Conservation (phyloP, 2,888 invertebrate species). For the Caenorhabditis wallacei region DNA sequence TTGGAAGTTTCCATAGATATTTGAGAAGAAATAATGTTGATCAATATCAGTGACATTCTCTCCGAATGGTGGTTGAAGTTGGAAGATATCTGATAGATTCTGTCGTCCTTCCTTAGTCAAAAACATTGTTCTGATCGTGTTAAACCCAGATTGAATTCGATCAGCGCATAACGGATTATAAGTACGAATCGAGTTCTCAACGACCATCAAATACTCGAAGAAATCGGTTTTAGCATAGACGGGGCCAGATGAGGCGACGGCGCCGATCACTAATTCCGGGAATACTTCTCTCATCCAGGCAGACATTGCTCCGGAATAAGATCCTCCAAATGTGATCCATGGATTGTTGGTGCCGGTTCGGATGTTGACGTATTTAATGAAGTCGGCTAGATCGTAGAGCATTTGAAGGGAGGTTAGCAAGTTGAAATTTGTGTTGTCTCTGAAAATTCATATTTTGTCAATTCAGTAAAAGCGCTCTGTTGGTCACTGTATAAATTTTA, state of each 20-base stretch:
- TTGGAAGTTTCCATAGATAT: slow-evolving; percentile 91
- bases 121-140: slow-evolving; percentile 52
- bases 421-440: slow-evolving; percentile 86
- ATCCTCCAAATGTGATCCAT: slow-evolving; percentile 96
- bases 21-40: slow-evolving; percentile 90
- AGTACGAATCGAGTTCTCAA: slow-evolving; percentile 61
- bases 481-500: too few relatives aligned
- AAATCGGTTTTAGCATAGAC: slow-evolving; percentile 91
- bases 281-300: slow-evolving; percentile 88
- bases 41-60: slow-evolving; percentile 78
- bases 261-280: slow-evolving; percentile 90
- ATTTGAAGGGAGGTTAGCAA: slow-evolving; percentile 87
- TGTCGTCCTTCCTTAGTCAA: slow-evolving; percentile 57
- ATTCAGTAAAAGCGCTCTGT: too few relatives aligned
- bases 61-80: slow-evolving; percentile 62
- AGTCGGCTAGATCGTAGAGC: slow-evolving; percentile 90
- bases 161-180: slow-evolving; percentile 63
- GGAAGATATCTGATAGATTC: slow-evolving; percentile 61
- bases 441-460: not conserved
- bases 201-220: slow-evolving; percentile 83
- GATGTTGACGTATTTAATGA: slow-evolving; percentile 88
- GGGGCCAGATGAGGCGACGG: slow-evolving; percentile 94
- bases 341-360: slow-evolving; percentile 84
- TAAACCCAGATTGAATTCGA: slow-evolving; percentile 62
- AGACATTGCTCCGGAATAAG: slow-evolving; percentile 83